Evolutionary conservation across 2,113 vertebrate genomes (phyloP).

Genomic region (Tursiops truncatus): DNA sequence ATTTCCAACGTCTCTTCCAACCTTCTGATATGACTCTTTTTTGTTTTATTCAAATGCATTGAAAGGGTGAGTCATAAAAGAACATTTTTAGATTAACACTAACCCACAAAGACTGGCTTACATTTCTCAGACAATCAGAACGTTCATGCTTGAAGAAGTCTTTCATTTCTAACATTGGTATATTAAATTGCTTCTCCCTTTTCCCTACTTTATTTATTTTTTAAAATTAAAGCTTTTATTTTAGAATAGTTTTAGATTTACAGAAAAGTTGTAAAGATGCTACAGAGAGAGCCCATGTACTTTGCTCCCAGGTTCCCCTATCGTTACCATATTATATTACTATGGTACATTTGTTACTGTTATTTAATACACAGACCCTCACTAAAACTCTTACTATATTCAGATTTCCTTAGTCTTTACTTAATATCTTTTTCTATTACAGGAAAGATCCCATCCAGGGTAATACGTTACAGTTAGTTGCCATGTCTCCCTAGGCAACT

Average conservation of each 20-base stretch:
- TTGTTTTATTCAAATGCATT: background rate
- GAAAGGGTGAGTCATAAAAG: background rate
- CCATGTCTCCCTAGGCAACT: background rate
- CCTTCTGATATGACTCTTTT: background rate
- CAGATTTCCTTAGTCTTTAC: background rate
- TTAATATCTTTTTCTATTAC: background rate
- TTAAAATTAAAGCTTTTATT: background rate
- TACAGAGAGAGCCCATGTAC: background rate
- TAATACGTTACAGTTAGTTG: background rate
- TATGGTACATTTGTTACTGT: background rate
- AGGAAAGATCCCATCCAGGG: background rate
- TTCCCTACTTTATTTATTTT: background rate
- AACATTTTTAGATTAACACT: slow-evolving; percentile 6
- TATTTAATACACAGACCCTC: background rate
- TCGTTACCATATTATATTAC: background rate
- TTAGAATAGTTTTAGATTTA: background rate
- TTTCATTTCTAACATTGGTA: background rate
- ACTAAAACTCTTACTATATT: background rate
- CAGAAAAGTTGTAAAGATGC: background rate
- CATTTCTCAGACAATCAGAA: background rate
- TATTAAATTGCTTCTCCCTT: background rate
- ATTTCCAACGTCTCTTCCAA: background rate
- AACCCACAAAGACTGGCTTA: background rate
- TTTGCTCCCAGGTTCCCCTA: background rate
- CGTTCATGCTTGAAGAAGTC: background rate